These are phyloP conservation scores for Salticus scenicus DNA, from an alignment of 2,888 invertebrate genomes.

Conservation along the genomic window DNA sequence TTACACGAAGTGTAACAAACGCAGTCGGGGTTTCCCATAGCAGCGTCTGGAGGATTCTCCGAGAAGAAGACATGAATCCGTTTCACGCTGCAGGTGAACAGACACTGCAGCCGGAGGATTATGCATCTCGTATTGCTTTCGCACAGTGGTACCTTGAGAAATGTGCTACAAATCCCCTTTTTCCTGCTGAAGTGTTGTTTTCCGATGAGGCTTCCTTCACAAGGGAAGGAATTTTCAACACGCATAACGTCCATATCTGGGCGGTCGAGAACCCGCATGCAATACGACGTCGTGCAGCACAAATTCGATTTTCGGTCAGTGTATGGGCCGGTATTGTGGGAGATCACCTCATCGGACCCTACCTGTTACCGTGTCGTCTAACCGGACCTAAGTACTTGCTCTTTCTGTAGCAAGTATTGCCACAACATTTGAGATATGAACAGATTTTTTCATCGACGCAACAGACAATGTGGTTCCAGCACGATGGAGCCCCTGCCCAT, in stretches of 20 bases:
- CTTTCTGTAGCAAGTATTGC: no score
- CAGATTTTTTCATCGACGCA: background rate
- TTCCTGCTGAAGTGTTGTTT: background rate
- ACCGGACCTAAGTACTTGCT: no score
- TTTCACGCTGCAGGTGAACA: conserved; percentile 12
- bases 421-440: conserved; percentile 2
- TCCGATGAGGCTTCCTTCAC: no score
- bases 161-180: conserved; percentile 15
- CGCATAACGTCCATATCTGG: conserved; percentile 16
- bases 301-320: background rate
- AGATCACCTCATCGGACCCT: no score
- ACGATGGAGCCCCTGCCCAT: conserved; percentile 6
- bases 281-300: conserved; percentile 23
- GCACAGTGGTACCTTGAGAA: conserved; percentile 6
- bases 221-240: conserved; percentile 4
- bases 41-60: conserved; percentile 19
- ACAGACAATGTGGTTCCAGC: conserved; percentile 8
- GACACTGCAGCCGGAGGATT: conserved; percentile 14
- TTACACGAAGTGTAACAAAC: background rate
- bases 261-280: conserved; percentile 14
- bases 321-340: no score
- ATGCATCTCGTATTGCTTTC: conserved; percentile 27
- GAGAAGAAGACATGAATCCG: background rate
- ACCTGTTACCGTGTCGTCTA: no score
- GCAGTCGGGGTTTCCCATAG: background rate